phyloP scores from a whole-genome alignment of 2,888 invertebrate genomes.

The Omphaloscelis lunosa region DNA sequence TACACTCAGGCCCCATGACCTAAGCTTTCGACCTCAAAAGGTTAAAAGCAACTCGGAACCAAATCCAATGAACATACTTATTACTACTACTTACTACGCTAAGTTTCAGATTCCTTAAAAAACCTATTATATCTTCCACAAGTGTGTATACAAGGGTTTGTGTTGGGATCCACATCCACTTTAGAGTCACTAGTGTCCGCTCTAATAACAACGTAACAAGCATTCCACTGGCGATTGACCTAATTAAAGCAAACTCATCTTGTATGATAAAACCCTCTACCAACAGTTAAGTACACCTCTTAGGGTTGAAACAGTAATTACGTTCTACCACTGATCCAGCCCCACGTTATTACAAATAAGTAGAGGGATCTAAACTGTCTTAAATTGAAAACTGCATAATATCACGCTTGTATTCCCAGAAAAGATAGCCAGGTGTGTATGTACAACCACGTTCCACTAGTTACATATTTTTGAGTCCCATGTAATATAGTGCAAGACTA shows the following conservation, averaged over 20 bases:
- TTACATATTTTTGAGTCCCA: background rate
- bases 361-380: constrained; percentile 10
- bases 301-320: constrained; percentile 46
- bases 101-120: background rate
- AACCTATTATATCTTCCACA: background rate
- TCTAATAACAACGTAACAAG: constrained; percentile 42
- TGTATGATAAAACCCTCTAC: constrained; percentile 41
- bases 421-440: background rate
- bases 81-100: background rate
- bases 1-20: background rate
- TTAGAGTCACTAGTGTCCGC: constrained; percentile 24
- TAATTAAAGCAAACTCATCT: constrained; percentile 46
- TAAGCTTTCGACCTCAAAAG: background rate
- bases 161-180: constrained; percentile 30
- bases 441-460: background rate
- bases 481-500: background rate
- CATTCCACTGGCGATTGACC: constrained; percentile 38
- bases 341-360: constrained; percentile 12
- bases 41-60: constrained; percentile 1
- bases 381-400: constrained; percentile 9
- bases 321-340: constrained; percentile 17
- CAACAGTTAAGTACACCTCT: constrained; percentile 47
- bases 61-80: background rate
- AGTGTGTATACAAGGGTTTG: constrained; percentile 11
- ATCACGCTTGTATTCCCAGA: background rate